Evolutionary conservation across 2,888 invertebrate species (phyloP), one percentile per base, ranked within the genome.

Genomic region (Aquatica leii): DNA sequence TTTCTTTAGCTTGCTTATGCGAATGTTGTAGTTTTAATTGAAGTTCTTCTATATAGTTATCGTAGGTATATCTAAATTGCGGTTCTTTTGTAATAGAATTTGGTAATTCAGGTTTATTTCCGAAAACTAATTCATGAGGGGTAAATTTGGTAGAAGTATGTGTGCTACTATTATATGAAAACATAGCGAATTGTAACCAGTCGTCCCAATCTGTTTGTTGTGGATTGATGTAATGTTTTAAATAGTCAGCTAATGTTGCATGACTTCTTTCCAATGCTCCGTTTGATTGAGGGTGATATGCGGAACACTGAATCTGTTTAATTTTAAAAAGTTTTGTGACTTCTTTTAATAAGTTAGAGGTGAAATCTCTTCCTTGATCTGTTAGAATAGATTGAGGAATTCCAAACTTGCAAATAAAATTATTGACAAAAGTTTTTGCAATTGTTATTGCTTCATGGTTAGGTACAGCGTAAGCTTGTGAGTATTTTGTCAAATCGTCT

Each of bases 321-420:
- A 76, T 76, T 65, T 74, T 73, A 31, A 77, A 74, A 15, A 76
- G 50, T 65, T 75, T 73, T 0, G 68, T 58, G 4, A 75, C 31
- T 54, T 77, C 64, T 63, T 74, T 74, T 31, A 31, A 31, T 35
- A 78, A 15, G 6, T 72, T 67, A 15, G 74, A 71, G 0, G 50
- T 67, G 43, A 72, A 71, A 53, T 73, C 70, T 48, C 15, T 34
- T 17, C 70, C 66, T n/a, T n/a, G n/a, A n/a, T n/a, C n/a, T n/a
- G n/a, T n/a, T n/a, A n/a, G n/a, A n/a, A n/a, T n/a, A n/a, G n/a
- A n/a, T n/a, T n/a, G n/a, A n/a, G n/a, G n/a, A n/a, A n/a, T n/a
- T n/a, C n/a, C n/a, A n/a, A n/a, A 62, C 69, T 65, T 18, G 72
- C 69, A 54, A 60, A 74, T 57, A 35, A 62, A 62, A 48, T 67